phyloP scores from a whole-genome alignment of 2,888 invertebrate species.

The Melanostoma mellinum region DNA sequence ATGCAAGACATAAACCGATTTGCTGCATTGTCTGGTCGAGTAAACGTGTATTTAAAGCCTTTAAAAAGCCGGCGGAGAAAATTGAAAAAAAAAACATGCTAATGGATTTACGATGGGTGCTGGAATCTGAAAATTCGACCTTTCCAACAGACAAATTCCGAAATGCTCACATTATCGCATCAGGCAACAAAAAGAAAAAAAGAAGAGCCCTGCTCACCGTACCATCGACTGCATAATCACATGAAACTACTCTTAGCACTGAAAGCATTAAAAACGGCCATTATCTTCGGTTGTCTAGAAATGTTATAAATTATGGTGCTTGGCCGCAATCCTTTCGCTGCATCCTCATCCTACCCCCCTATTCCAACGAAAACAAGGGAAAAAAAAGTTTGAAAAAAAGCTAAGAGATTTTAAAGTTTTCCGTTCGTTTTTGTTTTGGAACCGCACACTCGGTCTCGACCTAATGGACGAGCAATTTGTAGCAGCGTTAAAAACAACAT shows the following conservation, averaged over 20 bases:
- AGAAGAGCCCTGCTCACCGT: slow-evolving; percentile 2
- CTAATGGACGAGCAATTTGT: slow-evolving; percentile 76
- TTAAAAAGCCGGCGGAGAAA: background rate
- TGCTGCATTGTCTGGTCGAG: background rate
- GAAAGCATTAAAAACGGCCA: slow-evolving; percentile 67
- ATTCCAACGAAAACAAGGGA: background rate
- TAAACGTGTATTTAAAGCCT: background rate
- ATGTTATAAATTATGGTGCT: slow-evolving; percentile 61
- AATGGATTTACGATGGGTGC: slow-evolving; percentile 6
- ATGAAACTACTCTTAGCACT: slow-evolving; percentile 48
- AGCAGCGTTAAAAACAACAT: slow-evolving; percentile 64
- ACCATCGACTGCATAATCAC: slow-evolving; percentile 60
- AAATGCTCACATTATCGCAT: slow-evolving; percentile 43
- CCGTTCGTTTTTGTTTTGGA: slow-evolving; percentile 8
- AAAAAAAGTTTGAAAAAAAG: slow-evolving; percentile 13
- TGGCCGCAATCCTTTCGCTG: slow-evolving; percentile 58
- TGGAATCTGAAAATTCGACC: slow-evolving; percentile 6
- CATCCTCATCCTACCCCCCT: slow-evolving; percentile 33
- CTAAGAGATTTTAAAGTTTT: slow-evolving; percentile 50
- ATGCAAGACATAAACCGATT: too few species aligned
- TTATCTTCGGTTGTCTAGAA: slow-evolving; percentile 69
- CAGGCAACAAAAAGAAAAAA: slow-evolving; percentile 27
- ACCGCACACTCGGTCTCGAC: slow-evolving; percentile 42
- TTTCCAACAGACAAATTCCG: slow-evolving; percentile 24
- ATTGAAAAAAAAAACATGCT: slow-evolving; percentile 18